Percentiles rank a stretch among this genome's conserved stretches.
These are phyloP conservation scores for Eupithecia inturbata DNA, from an alignment of 2,888 invertebrate species.

Conservation along the genomic window DNA sequence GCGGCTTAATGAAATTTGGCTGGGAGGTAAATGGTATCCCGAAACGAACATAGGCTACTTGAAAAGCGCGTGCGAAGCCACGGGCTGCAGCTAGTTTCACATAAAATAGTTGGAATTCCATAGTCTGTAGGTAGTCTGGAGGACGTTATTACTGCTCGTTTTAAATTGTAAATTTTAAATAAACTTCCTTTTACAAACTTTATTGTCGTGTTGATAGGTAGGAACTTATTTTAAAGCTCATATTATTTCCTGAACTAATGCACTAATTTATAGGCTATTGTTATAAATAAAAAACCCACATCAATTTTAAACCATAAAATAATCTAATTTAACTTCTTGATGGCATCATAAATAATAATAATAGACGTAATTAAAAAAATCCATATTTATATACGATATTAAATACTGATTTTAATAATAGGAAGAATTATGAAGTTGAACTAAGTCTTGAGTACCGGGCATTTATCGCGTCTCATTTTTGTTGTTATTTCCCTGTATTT, in stretches of 20 bases:
- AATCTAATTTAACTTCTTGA: background rate
- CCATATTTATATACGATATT: background rate
- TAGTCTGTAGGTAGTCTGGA: background rate
- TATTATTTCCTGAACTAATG: background rate
- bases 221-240: background rate
- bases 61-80: no score
- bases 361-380: background rate
- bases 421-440: background rate
- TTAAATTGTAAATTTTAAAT: background rate
- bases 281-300: background rate
- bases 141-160: background rate
- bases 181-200: background rate
- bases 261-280: background rate
- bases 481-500: background rate
- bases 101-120: no score
- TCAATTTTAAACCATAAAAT: constrained; percentile 3
- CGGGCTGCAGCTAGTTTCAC: no score
- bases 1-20: no score
- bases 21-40: no score
- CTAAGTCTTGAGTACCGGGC: background rate
- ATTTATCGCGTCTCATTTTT: background rate
- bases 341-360: background rate
- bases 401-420: background rate
- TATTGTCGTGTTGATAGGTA: background rate
- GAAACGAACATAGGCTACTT: no score